Conservation (phyloP, 2,797 vertebrate genomes). For the Tamandua tetradactyla region DNA sequence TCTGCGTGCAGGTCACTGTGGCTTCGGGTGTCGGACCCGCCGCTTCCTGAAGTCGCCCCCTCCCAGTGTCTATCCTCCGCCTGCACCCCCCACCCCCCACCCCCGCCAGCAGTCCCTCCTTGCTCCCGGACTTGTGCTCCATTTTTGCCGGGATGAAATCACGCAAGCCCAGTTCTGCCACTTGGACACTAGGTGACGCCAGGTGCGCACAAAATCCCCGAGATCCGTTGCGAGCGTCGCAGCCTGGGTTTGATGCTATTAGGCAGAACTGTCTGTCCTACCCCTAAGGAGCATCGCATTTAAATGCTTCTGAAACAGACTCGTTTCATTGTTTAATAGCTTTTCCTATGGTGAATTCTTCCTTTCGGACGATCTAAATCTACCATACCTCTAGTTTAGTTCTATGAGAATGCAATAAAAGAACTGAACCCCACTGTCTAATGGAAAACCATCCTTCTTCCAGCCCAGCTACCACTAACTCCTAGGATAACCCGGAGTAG, state of each 20-base stretch:
- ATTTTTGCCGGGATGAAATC: not conserved
- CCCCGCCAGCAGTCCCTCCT: too few species aligned
- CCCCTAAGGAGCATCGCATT: not conserved
- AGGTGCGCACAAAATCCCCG: not conserved
- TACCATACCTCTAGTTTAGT: not conserved
- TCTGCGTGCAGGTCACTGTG: not conserved
- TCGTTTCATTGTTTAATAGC: not conserved
- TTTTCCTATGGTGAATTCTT: not conserved
- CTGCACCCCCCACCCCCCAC: too few species aligned
- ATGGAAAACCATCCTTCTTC: not conserved
- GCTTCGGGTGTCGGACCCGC: not conserved
- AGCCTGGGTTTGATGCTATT: not conserved
- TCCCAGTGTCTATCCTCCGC: not conserved
- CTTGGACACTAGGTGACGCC: constrained; percentile 17
- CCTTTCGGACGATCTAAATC: not conserved
- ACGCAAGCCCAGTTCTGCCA: not conserved
- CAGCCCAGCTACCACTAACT: not conserved
- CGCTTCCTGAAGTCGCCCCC: not conserved
- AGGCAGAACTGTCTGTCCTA: not conserved
- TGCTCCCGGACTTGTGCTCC: fast-evolving
- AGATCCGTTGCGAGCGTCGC: not conserved
- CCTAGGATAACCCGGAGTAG: not conserved
- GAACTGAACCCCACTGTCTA: not conserved
- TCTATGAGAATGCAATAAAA: not conserved
- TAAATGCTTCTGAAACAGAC: not conserved